These are phyloP conservation scores for Enteromius viviparus DNA, from an alignment of 2,797 vertebrate species.

Conservation along the genomic window DNA sequence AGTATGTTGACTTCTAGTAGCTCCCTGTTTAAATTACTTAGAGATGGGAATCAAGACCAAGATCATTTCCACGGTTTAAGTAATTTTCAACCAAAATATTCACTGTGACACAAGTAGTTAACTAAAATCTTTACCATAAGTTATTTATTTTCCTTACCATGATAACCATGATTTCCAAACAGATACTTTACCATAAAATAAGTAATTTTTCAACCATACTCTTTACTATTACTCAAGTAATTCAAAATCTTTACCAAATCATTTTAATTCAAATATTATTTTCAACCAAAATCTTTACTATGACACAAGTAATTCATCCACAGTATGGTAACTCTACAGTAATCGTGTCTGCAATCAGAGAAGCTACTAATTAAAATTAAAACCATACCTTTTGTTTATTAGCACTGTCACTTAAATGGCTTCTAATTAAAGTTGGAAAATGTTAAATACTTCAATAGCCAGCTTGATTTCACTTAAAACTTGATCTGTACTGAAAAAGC, in stretches of 20 bases:
- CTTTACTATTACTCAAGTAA: not conserved
- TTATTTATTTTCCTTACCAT: not conserved
- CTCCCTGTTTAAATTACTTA: not conserved
- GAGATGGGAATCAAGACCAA: not conserved
- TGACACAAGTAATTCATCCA: not conserved
- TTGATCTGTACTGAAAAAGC: no score
- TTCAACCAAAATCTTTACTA: not conserved
- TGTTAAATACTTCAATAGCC: not conserved
- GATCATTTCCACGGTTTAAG: not conserved
- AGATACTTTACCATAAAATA: no score
- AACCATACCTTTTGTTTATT: not conserved
- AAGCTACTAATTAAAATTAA: not conserved
- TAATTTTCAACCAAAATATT: not conserved
- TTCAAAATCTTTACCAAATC: not conserved
- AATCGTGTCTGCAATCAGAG: not conserved
- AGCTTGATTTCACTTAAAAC: not conserved
- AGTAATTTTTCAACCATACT: not conserved
- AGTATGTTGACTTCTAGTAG: not conserved
- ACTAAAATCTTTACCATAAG: not conserved
- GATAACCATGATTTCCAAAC: no score
- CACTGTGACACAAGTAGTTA: not conserved
- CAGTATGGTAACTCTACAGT: not conserved
- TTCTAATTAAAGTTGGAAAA: not conserved
- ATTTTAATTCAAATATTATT: not conserved
- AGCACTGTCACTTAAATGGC: not conserved